These are phyloP conservation scores for Mycogona germanica DNA, from an alignment of 2,888 invertebrate species.

Conservation along the genomic window DNA sequence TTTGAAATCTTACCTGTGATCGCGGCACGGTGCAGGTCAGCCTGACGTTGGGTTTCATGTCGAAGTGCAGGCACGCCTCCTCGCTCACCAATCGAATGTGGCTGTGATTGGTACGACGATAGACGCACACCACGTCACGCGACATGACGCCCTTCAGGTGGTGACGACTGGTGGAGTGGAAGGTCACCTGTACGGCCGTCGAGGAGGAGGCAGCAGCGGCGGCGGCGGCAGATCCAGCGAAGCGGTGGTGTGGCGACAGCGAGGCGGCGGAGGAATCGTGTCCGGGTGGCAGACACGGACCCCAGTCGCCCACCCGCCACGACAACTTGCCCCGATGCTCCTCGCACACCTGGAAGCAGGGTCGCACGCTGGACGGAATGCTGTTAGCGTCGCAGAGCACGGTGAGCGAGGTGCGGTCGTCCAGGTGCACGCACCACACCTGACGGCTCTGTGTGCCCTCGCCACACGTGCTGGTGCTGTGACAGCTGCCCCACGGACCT, in stretches of 20 bases:
- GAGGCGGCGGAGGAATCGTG: too few species aligned
- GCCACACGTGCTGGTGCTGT: slow-evolving; percentile 18
- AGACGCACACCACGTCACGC: slow-evolving; percentile 19
- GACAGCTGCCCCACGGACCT: slow-evolving; percentile 21
- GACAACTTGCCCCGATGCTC: slow-evolving; percentile 18
- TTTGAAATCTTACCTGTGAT: too few species aligned
- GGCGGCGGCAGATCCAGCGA: background rate
- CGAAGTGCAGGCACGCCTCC: slow-evolving; percentile 20
- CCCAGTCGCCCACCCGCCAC: slow-evolving; percentile 21
- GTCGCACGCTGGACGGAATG: slow-evolving; percentile 11
- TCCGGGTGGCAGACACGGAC: slow-evolving; percentile 17
- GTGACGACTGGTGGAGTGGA: slow-evolving; percentile 17
- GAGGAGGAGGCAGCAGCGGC: too few species aligned
- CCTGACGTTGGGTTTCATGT: slow-evolving; percentile 16
- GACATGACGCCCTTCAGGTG: slow-evolving; percentile 15
- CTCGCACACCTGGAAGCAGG: slow-evolving; percentile 21
- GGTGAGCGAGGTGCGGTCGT: slow-evolving; percentile 19
- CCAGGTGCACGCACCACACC: slow-evolving; percentile 21
- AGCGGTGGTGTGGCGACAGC: too few species aligned
- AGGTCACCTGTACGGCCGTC: slow-evolving; percentile 13
- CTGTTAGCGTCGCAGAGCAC: slow-evolving; percentile 19
- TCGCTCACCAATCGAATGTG: slow-evolving; percentile 20
- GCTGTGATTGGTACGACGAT: slow-evolving; percentile 16
- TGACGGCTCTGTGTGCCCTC: slow-evolving; percentile 19
- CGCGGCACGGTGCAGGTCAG: slow-evolving; percentile 19